Conservation (phyloP, 2,797 vertebrate species). For the Glyptemys insculpta region DNA sequence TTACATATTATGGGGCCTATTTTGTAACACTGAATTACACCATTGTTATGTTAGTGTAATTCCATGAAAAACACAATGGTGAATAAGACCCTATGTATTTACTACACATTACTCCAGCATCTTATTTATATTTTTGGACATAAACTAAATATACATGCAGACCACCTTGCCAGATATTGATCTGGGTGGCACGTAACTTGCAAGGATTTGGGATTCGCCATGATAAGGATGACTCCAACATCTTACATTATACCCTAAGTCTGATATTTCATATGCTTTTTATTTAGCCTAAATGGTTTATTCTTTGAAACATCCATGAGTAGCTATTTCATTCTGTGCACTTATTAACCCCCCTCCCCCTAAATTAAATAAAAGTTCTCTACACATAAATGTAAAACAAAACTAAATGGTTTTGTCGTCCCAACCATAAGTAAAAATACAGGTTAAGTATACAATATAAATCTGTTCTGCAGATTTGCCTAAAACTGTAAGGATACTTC, state of each 20-base stretch:
- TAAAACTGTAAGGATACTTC: neutral
- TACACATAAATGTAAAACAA: neutral
- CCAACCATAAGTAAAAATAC: neutral
- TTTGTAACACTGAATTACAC: constrained; percentile 11
- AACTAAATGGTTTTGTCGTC: neutral
- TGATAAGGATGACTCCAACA: neutral
- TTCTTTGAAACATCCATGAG: neutral
- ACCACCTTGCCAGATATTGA: neutral
- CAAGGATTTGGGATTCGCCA: neutral
- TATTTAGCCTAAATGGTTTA: neutral
- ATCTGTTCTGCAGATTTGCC: neutral
- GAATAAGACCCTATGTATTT: neutral
- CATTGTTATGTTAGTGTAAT: neutral
- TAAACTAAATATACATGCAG: neutral
- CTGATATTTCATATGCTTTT: too few species aligned
- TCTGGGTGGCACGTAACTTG: neutral
- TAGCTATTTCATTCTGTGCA: neutral
- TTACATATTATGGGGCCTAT: constrained; percentile 36
- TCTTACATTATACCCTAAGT: neutral
- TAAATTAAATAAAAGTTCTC: constrained; percentile 29
- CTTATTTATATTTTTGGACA: neutral
- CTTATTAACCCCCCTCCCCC: neutral
- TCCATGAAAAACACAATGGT: constrained; percentile 22
- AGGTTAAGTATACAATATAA: neutral
- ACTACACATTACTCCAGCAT: neutral